A percentile compares a stretch with the other conserved stretches of the same genome.
Evolutionary conservation across 2,797 vertebrate species (phyloP).

Genomic region (Lacerta viridis): DNA sequence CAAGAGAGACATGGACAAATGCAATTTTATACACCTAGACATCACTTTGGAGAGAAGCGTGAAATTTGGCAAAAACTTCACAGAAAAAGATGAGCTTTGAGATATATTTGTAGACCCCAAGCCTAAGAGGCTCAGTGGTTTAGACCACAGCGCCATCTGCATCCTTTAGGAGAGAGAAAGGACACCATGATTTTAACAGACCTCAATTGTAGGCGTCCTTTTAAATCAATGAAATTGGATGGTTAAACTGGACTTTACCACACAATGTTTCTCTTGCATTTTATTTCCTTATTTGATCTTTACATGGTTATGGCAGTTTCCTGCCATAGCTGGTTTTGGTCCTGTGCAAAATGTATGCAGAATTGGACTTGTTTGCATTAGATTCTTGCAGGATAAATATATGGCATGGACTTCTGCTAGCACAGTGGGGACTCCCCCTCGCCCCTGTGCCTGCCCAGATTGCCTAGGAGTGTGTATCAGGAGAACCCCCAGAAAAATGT

Average conservation of each 20-base stretch:
- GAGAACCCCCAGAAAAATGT: no score
- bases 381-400: neutral
- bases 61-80: neutral
- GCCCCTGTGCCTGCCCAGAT: no score
- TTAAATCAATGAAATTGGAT: neutral
- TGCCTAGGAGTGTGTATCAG: no score
- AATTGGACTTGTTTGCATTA: neutral
- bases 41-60: neutral
- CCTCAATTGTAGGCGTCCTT: neutral
- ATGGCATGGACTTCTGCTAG: neutral
- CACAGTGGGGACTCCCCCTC: no score
- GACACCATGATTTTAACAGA: neutral
- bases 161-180: neutral
- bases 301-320: neutral
- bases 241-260: neutral
- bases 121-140: no score
- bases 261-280: neutral
- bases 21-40: neutral
- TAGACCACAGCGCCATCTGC: no score
- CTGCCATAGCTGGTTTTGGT: neutral
- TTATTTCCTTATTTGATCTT: neutral
- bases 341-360: neutral
- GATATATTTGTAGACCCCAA: neutral
- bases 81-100: neutral
- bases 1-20: neutral